phyloP scores from a whole-genome alignment of 1,140 invertebrate genomes.

The Diprion similis region DNA sequence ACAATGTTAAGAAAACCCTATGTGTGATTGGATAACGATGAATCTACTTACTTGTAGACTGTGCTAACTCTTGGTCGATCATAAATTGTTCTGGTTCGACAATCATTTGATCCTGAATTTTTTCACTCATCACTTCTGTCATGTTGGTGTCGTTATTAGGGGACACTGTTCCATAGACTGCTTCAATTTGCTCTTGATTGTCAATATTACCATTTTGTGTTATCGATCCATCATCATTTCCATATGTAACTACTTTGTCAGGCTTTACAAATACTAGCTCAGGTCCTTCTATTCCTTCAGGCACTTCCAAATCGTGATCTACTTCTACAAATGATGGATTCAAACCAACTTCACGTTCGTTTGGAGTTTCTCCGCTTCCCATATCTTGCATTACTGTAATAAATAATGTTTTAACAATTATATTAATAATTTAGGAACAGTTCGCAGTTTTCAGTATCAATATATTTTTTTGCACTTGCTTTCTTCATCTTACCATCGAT shows the following conservation, averaged over 20 bases:
- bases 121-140: background rate
- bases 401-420: conserved; percentile 12
- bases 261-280: conserved; percentile 61
- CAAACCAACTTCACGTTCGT: conserved; percentile 28
- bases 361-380: conserved; percentile 35
- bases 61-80: background rate
- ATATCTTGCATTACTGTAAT: conserved; percentile 36
- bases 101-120: background rate
- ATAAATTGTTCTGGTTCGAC: conserved; percentile 5
- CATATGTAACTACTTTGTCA: conserved; percentile 40
- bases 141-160: background rate
- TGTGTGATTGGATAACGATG: background rate
- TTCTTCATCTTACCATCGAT: background rate
- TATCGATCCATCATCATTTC: background rate
- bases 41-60: conserved; percentile 1
- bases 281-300: conserved; percentile 66
- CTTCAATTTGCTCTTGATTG: background rate
- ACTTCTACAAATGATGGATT: conserved; percentile 53
- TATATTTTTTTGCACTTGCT: background rate
- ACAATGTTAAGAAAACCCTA: no score
- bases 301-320: conserved; percentile 66
- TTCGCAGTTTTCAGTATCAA: no score
- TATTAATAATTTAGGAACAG: background rate
- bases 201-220: background rate
- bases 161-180: background rate